Evolutionary conservation across 1,140 invertebrate species (phyloP).

Genomic region (Pinna nobilis): DNA sequence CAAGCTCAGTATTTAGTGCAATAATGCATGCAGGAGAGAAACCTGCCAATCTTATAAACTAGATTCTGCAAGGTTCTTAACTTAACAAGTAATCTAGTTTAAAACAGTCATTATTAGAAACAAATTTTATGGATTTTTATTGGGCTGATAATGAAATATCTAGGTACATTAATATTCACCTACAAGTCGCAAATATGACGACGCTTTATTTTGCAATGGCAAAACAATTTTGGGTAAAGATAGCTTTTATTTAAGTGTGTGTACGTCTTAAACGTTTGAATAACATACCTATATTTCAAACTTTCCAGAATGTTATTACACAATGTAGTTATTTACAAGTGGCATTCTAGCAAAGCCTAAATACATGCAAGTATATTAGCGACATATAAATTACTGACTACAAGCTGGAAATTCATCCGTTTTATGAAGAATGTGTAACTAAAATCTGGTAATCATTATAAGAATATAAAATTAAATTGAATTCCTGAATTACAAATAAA

Average conservation of each 20-base stretch:
- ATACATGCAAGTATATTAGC: background rate
- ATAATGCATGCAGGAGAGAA: background rate
- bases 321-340: background rate
- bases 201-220: no score
- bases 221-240: no score
- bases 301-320: no score
- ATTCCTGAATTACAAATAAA: background rate
- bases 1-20: conserved; percentile 15
- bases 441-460: background rate
- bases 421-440: background rate
- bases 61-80: conserved; percentile 8
- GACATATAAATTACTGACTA: no score
- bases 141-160: background rate
- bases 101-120: no score
- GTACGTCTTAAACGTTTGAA: no score
- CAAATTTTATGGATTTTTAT: no score
- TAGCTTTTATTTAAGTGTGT: no score
- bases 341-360: background rate
- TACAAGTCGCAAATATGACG: no score
- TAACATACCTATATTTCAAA: no score
- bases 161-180: background rate
- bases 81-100: background rate
- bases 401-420: no score
- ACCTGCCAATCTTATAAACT: background rate
- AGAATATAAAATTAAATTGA: background rate